Evolutionary conservation across 2,113 vertebrate genomes (phyloP), one percentile per base, ranked within the genome.

Genomic region (Cryptoleucopteryx plumbea): DNA sequence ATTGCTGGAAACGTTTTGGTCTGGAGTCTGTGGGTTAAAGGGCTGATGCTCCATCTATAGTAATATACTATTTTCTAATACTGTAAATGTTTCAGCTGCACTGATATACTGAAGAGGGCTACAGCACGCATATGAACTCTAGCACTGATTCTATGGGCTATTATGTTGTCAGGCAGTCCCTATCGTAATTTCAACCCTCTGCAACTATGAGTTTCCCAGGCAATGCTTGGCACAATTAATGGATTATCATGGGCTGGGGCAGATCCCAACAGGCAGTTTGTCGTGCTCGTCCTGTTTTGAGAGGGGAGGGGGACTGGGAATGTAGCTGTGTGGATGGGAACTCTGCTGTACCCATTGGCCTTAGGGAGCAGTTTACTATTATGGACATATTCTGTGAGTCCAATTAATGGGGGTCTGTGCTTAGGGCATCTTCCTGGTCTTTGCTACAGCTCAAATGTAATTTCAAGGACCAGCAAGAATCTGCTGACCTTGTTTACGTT

Each of bases 401-500:
- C 38, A 91, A 23, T 72, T 79, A 96, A 71, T n/a, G 31, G 56
- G 61, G 56, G 43, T 78, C 38, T 94, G 34, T 90, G 50, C 48
- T 66, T 85, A 50, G 22, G 58, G 58, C 53, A 81, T 72, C 86
- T 87, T 91, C 40, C 34, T 91, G 83, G 25, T 52, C 73, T 75
- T 92, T 93, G 61, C 36, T 93, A 42, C 66, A 93, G 81, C 38
- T 80, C 73, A 91, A 53, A 91, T 23, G 36, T 48, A 92, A 95
- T 82, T 96, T 97, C 92, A 92, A 88, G 62, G 74, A 70, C 58
- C 85, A 88, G 62, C 25, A 94, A 79, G 53, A 95, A 94, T 91
- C 18, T 82, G 29, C 70, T 95, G 89, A 93, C 83, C 95, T 85
- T 84, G 89, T 96, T 97, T 97, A 91, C 0, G 17, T 94, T 96